These are phyloP conservation scores for Dinoponera quadriceps DNA, from an alignment of 1,140 invertebrate species.

Conservation along the genomic window DNA sequence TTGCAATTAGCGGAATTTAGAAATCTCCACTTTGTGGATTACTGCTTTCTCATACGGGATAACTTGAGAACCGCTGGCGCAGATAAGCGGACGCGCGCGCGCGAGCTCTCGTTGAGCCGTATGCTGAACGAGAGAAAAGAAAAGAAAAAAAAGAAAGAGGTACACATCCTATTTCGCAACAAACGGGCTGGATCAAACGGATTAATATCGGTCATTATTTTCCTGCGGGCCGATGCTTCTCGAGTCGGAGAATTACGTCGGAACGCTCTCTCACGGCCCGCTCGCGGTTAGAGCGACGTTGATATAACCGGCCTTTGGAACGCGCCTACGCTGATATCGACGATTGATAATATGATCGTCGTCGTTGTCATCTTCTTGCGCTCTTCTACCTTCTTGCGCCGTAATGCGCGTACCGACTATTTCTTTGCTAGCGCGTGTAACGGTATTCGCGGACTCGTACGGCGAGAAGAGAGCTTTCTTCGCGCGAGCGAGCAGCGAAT, in stretches of 20 bases:
- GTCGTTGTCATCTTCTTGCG: neutral
- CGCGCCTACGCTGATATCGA: constrained; percentile 32
- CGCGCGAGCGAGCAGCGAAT: constrained; percentile 45
- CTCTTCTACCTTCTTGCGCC: neutral
- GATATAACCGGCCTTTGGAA: constrained; percentile 47
- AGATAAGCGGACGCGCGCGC: neutral
- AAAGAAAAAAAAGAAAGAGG: no score
- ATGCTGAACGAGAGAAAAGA: no score
- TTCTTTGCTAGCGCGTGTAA: constrained; percentile 29
- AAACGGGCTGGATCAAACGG: constrained; percentile 19
- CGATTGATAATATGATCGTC: constrained; percentile 15
- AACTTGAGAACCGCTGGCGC: no score
- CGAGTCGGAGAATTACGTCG: neutral
- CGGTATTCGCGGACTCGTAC: constrained; percentile 35
- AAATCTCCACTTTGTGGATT: no score
- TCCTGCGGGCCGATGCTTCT: no score
- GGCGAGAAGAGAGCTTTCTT: neutral
- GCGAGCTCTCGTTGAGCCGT: neutral
- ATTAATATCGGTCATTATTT: no score
- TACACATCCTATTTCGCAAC: constrained; percentile 4
- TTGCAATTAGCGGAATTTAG: no score
- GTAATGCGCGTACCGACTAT: constrained; percentile 35
- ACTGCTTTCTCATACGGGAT: no score
- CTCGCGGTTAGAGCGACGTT: constrained; percentile 29
- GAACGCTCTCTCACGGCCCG: neutral